Percentiles rank a stretch among this genome's conserved stretches.
Conservation (phyloP, 1,140 invertebrate genomes). For the Drosophila paulistorum region DNA sequence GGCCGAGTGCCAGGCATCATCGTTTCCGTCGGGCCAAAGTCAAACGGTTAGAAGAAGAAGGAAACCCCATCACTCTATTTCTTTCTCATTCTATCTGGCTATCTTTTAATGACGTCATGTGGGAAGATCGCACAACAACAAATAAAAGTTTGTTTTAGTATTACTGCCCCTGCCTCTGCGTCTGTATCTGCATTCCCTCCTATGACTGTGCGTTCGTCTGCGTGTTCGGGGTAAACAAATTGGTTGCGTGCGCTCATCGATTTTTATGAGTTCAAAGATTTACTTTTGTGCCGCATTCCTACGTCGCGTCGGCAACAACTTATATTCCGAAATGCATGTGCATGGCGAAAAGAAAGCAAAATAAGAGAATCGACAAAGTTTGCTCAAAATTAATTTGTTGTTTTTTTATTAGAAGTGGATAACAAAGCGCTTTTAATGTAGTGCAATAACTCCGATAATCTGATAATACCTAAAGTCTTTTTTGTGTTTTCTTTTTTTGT, state of each 20-base stretch:
- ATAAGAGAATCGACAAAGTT: slow-evolving; percentile 1
- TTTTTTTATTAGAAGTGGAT: slow-evolving; percentile 8
- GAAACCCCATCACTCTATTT: slow-evolving; percentile 1
- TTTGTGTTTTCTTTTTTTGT: not conserved
- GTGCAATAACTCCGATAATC: not conserved
- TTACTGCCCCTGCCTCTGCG: not conserved
- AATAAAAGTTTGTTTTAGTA: slow-evolving; percentile 5
- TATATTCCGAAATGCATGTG: slow-evolving; percentile 57
- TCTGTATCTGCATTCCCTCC: slow-evolving; percentile 4
- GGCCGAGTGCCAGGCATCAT: slow-evolving; percentile 32
- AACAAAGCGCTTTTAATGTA: slow-evolving; percentile 28
- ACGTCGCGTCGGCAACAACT: slow-evolving; percentile 33
- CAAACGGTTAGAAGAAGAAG: not conserved
- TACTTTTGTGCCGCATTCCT: slow-evolving; percentile 73
- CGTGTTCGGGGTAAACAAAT: slow-evolving; percentile 71
- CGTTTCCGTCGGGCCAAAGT: not conserved
- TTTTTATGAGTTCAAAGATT: slow-evolving; percentile 82
- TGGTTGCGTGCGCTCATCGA: slow-evolving; percentile 74
- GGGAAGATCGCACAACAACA: slow-evolving; percentile 19
- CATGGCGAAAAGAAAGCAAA: slow-evolving; percentile 42
- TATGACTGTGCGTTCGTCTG: slow-evolving; percentile 43
- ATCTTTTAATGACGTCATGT: slow-evolving; percentile 44
- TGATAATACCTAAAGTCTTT: not conserved
- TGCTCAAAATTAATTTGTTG: slow-evolving; percentile 67
- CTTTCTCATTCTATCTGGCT: not conserved